These are phyloP conservation scores for Poecilus cupreus DNA, from an alignment of 2,888 invertebrate genomes.

Conservation along the genomic window DNA sequence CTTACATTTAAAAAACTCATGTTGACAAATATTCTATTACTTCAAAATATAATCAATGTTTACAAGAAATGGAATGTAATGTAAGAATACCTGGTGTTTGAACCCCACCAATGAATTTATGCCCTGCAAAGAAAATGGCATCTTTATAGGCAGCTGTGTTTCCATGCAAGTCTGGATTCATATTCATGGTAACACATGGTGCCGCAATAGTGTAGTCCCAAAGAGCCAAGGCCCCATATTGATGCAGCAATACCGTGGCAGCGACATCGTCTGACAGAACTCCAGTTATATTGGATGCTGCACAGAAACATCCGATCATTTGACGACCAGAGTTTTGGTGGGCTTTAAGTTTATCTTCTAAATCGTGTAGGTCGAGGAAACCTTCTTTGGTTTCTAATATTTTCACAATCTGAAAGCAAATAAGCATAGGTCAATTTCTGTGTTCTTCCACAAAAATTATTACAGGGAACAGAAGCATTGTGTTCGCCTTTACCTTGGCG, in stretches of 20 bases:
- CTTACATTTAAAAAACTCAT: no score
- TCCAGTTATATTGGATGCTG: conserved; percentile 92
- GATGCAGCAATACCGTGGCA: conserved; percentile 87
- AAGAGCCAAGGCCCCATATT: conserved; percentile 87
- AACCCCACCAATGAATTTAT: conserved; percentile 93
- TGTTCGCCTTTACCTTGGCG: conserved; percentile 77
- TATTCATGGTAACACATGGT: conserved; percentile 86
- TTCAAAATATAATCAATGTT: no score
- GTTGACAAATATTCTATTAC: no score
- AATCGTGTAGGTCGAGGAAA: conserved; percentile 84
- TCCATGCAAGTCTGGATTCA: conserved; percentile 86
- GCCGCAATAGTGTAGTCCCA: conserved; percentile 94
- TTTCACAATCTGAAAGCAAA: conserved; percentile 75
- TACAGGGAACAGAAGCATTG: not conserved
- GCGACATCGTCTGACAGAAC: conserved; percentile 89
- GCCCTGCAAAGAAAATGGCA: conserved; percentile 91
- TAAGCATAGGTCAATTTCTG: not conserved
- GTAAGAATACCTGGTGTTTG: conserved; percentile 82
- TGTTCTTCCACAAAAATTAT: not conserved
- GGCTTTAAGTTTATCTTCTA: conserved; percentile 82
- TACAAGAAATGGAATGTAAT: not conserved
- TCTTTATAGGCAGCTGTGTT: conserved; percentile 86
- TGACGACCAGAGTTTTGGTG: conserved; percentile 78
- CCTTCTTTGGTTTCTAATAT: conserved; percentile 88
- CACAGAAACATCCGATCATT: conserved; percentile 90